Evolutionary conservation across 2,888 invertebrate species (phyloP), one percentile per base, ranked within the genome.

Genomic region (Drosophila acutilabella): DNA sequence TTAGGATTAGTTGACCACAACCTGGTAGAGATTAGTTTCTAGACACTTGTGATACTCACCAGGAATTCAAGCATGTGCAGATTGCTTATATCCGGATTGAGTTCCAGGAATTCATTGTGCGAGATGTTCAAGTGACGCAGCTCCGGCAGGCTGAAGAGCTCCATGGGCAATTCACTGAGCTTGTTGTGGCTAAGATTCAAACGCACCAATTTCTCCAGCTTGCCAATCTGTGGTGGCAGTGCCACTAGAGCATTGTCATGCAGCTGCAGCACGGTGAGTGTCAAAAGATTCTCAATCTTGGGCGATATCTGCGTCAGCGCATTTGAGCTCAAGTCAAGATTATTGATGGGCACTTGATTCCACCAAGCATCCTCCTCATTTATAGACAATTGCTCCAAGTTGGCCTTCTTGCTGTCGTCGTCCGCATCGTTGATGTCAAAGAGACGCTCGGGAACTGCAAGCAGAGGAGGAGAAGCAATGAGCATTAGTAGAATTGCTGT

Each of bases 211-310:
- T 94, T 95, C 65, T 93, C 94, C 81, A 98, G 93, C 69, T 93
- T 93, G 45, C 96, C 96, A 85, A 98, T 94, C 92, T 96, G 95
- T 38, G 94, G 90, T 7, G 98, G 97, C 71, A 98, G 91, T 53
- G 92, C 93, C 75, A 93, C 93, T 87, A 98, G 92, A 50, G 95
- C 94, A 93, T 98, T 98, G 92, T 97, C 96, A 92, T 97, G 97
- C 52, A 97, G 93, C 97, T 98, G 91, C 83, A 96, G 93, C 48
- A 94, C 94, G 41, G 94, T 94, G 51, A 97, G 93, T 84, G 95
- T 95, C 76, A 94, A 93, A 67, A 97, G 93, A 79, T 94, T 93
- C 87, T 94, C 94, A 78, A 97, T 94, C 89, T 95, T 94, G 38
- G 94, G 92, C 60, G 96, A 94, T 86, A 97, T 93, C 73, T 92